Base-by-base conservation (phyloP, 2,888 invertebrate genomes). In the Dynastes maya region DNA sequence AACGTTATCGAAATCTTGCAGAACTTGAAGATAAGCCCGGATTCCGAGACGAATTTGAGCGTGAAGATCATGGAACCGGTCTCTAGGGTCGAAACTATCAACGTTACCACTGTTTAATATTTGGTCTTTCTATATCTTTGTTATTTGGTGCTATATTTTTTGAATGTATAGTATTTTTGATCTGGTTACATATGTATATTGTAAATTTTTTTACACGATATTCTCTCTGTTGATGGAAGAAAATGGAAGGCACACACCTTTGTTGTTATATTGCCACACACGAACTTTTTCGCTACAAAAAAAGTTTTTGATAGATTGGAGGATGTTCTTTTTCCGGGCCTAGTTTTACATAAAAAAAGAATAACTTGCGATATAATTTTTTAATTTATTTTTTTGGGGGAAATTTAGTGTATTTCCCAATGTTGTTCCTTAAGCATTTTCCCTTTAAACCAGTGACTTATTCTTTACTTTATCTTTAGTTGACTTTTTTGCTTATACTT, bases 51-150 rank as follows among this genome's bases (percentile, higher is more conserved):
- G 68, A 86, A 85, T 79, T 84, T 89, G 79, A 85, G 83, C 72
- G 88, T 89, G 55, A 89, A 91, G 82, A 89, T 90, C n/a, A 89
- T 90, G 81, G 90, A 91, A 81, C 90, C 90, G 9, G 89, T 90
- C 74, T 89, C 82, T 45, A 78, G 83, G 53, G 90, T 90, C 81
- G 90, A 91, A 84, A 89, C 90, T 37, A 89, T 90, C 2, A 89
- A 90, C 78, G 89, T 90, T 78, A 89, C 89, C 67, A 86, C 90
- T 49, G 90, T 91, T 85, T 91, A 87, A 74, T 2, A 16, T 4
- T 32, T 5, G 27, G 63, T 29, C 13, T 29, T 27, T 16, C 51
- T 11, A 49, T 32, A 32, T 63, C 61, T 51, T 16, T 58, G 63
- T 68, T 68, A 37, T 29, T 51, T 45, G 72, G 72, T 45, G 45